Evolutionary conservation across 2,888 invertebrate genomes (phyloP).

Genomic region (Agriopis leucophaearia): DNA sequence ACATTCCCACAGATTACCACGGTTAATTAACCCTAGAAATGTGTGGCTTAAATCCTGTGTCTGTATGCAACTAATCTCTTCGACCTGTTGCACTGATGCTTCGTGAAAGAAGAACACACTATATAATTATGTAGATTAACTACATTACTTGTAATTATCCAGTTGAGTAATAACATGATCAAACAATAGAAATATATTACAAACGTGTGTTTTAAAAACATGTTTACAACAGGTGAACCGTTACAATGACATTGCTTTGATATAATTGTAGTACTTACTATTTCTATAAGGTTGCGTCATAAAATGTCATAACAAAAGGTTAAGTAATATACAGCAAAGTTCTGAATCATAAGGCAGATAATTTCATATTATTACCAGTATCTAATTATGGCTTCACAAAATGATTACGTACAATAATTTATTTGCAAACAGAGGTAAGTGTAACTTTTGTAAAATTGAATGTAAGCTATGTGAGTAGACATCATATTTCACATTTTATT

Average conservation of each 20-base stretch:
- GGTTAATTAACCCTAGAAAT: no score
- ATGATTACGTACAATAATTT: not conserved
- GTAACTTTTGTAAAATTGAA: not conserved
- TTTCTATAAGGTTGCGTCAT: not conserved
- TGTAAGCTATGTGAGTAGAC: no score
- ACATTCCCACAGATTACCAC: no score
- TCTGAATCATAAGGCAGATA: not conserved
- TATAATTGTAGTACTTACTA: not conserved
- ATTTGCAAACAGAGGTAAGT: not conserved
- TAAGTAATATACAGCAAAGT: not conserved
- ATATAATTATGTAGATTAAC: no score
- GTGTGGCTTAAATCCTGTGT: no score
- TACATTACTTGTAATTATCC: not conserved
- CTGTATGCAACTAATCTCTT: no score
- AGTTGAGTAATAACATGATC: not conserved
- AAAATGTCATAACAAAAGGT: not conserved
- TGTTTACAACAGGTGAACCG: constrained; percentile 4
- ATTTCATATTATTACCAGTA: not conserved
- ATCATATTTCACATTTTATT: not conserved
- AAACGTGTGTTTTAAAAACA: not conserved
- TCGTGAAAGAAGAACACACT: no score
- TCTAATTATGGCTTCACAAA: not conserved
- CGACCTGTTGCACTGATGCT: no score
- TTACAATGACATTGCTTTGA: not conserved
- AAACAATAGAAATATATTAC: constrained; percentile 10